Conservation (phyloP, 37 sponge, comb jelly and placozoan genomes). For the Hormiphora californensis region DNA sequence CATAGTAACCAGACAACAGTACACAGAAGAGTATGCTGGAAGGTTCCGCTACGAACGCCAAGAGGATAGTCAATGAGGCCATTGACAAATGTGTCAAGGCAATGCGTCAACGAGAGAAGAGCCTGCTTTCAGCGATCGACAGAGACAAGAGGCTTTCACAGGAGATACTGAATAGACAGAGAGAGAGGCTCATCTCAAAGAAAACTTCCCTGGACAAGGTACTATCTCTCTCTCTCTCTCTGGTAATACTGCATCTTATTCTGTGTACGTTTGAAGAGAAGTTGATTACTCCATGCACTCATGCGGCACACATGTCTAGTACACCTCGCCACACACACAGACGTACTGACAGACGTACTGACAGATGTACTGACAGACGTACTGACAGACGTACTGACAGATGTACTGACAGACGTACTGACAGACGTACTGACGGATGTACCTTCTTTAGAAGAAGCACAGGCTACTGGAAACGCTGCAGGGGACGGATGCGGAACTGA, state of each 20-base stretch:
- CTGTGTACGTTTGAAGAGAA: too few relatives aligned
- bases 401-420: too few relatives aligned
- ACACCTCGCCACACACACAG: too few relatives aligned
- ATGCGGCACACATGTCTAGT: too few relatives aligned
- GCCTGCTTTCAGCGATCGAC: constrained; percentile 3
- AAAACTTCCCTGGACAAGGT: constrained; percentile 15
- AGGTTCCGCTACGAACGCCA: constrained; percentile 1
- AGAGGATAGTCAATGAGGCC: neutral
- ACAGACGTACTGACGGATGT: too few relatives aligned
- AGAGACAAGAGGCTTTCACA: constrained; percentile 42
- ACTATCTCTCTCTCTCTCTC: neutral
- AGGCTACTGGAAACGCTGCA: constrained; percentile 24
- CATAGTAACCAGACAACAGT: neutral
- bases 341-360: too few relatives aligned
- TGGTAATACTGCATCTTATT: too few relatives aligned
- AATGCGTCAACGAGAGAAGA: constrained; percentile 23
- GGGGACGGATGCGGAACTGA: constrained; percentile 3
- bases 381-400: too few relatives aligned
- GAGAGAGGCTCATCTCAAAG: constrained; percentile 44
- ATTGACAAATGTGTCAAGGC: constrained; percentile 7
- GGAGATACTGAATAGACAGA: constrained; percentile 46
- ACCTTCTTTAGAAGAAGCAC: neutral
- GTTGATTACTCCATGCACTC: neutral
- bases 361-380: too few relatives aligned
- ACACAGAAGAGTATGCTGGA: constrained; percentile 26